A percentile compares a stretch with the other conserved stretches of the same genome.
Conservation (phyloP, 2,888 invertebrate genomes). For the Mesoligia furuncula region DNA sequence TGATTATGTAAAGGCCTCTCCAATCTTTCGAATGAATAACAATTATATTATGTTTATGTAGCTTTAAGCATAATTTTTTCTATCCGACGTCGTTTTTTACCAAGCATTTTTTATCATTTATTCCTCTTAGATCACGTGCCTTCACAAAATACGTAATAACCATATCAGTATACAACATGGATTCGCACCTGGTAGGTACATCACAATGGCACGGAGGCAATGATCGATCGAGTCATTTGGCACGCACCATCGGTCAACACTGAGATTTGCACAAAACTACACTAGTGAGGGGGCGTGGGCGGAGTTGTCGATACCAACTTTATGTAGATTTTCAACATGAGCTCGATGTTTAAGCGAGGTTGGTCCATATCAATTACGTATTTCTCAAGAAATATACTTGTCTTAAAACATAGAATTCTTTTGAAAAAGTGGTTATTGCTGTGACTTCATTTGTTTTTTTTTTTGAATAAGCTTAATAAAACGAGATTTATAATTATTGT, state of each 20-base stretch:
- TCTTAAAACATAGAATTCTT: background rate
- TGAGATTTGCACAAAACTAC: constrained; percentile 82
- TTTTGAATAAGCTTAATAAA: too few relatives aligned
- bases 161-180: constrained; percentile 37
- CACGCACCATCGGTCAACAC: constrained; percentile 87
- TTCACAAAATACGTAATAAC: constrained; percentile 28
- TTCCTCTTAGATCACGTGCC: constrained; percentile 28
- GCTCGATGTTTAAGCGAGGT: background rate
- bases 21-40: background rate
- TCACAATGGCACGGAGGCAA: constrained; percentile 74
- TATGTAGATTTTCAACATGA: background rate
- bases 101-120: background rate
- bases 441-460: too few relatives aligned
- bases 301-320: constrained; percentile 42
- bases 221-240: constrained; percentile 87
- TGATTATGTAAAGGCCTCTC: background rate
- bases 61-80: too few relatives aligned
- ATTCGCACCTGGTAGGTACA: constrained; percentile 78
- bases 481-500: background rate
- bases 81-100: background rate
- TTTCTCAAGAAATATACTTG: background rate
- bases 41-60: background rate
- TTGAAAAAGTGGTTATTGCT: background rate
- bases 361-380: background rate
- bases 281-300: constrained; percentile 64